Conservation (phyloP, 2,797 vertebrate genomes). For the Scarus forsteni region DNA sequence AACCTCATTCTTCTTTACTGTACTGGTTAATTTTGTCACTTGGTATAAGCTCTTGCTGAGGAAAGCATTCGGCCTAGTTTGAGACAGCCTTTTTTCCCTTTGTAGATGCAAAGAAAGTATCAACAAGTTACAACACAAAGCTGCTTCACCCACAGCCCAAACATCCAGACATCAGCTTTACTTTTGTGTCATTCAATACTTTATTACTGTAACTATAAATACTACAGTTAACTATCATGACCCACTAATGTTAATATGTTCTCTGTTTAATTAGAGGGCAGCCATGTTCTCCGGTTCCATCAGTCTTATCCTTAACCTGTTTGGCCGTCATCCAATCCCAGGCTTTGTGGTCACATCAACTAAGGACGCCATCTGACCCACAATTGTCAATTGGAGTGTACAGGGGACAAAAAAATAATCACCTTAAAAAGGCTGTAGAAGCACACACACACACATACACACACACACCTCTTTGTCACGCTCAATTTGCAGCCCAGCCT, state of each 20-base stretch:
- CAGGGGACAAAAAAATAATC: slow-evolving; percentile 29
- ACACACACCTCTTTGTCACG: slow-evolving; percentile 90
- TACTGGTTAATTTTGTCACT: too few relatives aligned
- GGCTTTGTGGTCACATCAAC: slow-evolving; percentile 53
- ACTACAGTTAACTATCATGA: neutral
- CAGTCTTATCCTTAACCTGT: slow-evolving; percentile 56
- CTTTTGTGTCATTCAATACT: neutral
- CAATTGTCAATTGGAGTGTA: slow-evolving; percentile 11
- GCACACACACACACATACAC: slow-evolving; percentile 49
- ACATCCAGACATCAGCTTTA: too few relatives aligned
- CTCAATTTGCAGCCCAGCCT: slow-evolving; percentile 93
- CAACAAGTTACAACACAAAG: too few relatives aligned
- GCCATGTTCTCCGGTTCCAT: slow-evolving; percentile 15
- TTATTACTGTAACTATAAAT: neutral
- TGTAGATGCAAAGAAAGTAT: too few relatives aligned
- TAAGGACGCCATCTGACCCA: slow-evolving; percentile 25
- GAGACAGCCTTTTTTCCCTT: too few relatives aligned
- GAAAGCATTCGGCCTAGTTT: too few relatives aligned
- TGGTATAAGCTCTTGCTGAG: too few relatives aligned
- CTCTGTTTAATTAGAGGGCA: slow-evolving; percentile 40
- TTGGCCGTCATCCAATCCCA: slow-evolving; percentile 48
- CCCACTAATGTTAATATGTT: slow-evolving; percentile 1
- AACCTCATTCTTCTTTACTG: too few relatives aligned
- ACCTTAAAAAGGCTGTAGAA: slow-evolving; percentile 4
- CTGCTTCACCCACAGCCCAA: too few relatives aligned